Evolutionary conservation across 2,888 invertebrate species (phyloP).

Genomic region (Chymomyza caudatula): DNA sequence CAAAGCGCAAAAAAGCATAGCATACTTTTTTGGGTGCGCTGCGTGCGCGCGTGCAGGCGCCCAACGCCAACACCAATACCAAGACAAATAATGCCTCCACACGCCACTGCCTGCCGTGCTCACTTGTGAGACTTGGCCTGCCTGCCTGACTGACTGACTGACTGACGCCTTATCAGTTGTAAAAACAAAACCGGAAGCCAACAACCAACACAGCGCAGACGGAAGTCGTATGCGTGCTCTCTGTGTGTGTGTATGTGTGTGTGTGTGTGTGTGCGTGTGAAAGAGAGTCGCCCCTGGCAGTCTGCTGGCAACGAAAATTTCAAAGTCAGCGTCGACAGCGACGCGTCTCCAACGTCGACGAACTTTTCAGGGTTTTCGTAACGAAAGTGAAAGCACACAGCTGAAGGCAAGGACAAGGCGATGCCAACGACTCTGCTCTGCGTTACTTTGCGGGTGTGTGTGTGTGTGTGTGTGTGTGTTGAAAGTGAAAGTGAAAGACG

Average conservation of each 20-base stretch:
- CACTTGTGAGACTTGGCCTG: background rate
- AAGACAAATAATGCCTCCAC: no score
- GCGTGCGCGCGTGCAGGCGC: slow-evolving; percentile 10
- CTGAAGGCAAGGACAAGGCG: slow-evolving; percentile 66
- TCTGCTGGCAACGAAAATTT: slow-evolving; percentile 3
- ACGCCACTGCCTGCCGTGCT: no score
- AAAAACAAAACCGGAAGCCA: slow-evolving; percentile 74
- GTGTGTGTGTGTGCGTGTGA: slow-evolving; percentile 7
- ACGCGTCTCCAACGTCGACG: slow-evolving; percentile 51
- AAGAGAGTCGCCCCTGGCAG: slow-evolving; percentile 8
- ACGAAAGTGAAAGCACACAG: slow-evolving; percentile 58
- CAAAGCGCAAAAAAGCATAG: slow-evolving; percentile 40
- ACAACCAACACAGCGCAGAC: slow-evolving; percentile 53
- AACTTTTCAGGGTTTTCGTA: slow-evolving; percentile 62
- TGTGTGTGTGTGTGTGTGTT: no score
- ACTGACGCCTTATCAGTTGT: slow-evolving; percentile 67
- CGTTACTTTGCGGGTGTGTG: background rate
- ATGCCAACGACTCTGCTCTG: slow-evolving; percentile 8
- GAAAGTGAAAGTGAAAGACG: slow-evolving; percentile 54
- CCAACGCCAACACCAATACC: slow-evolving; percentile 38
- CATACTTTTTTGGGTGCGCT: slow-evolving; percentile 52
- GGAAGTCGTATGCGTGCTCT: slow-evolving; percentile 57
- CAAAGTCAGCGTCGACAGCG: slow-evolving; percentile 6
- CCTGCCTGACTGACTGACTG: slow-evolving; percentile 18
- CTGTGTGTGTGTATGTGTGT: slow-evolving; percentile 25